Conservation (phyloP, 2,797 vertebrate species). For the Silurus aristotelis region DNA sequence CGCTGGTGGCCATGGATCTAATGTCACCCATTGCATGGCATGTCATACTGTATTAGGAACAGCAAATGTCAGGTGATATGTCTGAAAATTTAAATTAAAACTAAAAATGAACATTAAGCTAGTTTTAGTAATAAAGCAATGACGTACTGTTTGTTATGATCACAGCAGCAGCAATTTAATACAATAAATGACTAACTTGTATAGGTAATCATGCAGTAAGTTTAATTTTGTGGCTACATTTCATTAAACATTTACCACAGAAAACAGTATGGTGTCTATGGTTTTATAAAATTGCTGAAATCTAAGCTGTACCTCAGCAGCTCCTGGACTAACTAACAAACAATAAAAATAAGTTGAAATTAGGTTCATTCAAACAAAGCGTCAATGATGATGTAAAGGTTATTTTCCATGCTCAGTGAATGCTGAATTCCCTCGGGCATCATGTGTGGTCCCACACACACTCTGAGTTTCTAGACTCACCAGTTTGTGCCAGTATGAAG, state of each 20-base stretch:
- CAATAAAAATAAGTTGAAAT: constrained; percentile 29
- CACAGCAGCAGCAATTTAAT: background rate
- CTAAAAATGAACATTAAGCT: background rate
- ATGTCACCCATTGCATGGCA: constrained; percentile 31
- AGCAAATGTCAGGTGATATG: constrained; percentile 29
- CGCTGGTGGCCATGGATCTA: constrained; percentile 34
- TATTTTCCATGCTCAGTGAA: constrained; percentile 14
- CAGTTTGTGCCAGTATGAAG: constrained; percentile 14
- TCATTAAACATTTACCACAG: background rate
- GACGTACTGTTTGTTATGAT: background rate
- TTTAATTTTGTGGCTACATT: constrained; percentile 6
- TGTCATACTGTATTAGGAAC: constrained; percentile 25
- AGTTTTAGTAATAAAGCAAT: background rate
- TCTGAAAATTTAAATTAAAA: background rate
- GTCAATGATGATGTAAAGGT: constrained; percentile 23
- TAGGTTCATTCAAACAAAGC: constrained; percentile 18
- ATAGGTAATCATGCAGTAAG: background rate
- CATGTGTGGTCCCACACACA: background rate
- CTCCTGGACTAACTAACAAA: constrained; percentile 14
- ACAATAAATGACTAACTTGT: background rate
- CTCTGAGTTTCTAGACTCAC: constrained; percentile 11
- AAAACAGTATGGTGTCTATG: background rate
- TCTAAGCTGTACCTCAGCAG: constrained; percentile 8
- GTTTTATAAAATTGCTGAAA: background rate
- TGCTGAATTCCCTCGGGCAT: background rate